phyloP scores from a whole-genome alignment of 1,140 invertebrate species.

The Bombyx mori region DNA sequence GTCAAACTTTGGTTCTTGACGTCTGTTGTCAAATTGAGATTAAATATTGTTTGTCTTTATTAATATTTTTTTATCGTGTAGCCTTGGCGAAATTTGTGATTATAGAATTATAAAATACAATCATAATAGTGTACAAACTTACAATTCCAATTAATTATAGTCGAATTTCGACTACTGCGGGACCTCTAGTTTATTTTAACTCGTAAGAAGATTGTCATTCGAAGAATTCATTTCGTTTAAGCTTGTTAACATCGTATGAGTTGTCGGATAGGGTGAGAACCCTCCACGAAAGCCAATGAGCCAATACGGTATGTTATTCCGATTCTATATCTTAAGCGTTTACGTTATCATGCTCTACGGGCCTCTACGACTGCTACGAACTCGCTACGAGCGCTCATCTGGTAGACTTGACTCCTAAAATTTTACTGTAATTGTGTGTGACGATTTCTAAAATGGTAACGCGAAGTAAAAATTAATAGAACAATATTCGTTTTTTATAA shows the following conservation, averaged over 20 bases:
- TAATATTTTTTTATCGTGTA: too few species aligned
- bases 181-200: conserved; percentile 33
- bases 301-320: conserved; percentile 26
- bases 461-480: too few species aligned
- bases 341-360: conserved; percentile 35
- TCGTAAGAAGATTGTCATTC: conserved; percentile 24
- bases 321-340: conserved; percentile 26
- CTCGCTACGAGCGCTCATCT: conserved; percentile 28
- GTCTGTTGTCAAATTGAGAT: too few species aligned
- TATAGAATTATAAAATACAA: too few species aligned
- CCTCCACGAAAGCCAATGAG: conserved; percentile 36
- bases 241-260: conserved; percentile 18
- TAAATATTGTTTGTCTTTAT: too few species aligned
- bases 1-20: too few species aligned
- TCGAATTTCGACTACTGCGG: too few species aligned
- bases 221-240: too few species aligned
- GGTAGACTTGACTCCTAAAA: neutral
- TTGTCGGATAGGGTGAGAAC: conserved; percentile 47
- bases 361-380: conserved; percentile 30
- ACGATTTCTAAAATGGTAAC: neutral
- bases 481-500: too few species aligned
- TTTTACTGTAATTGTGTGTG: conserved; percentile 9
- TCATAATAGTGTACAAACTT: too few species aligned
- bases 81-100: too few species aligned
- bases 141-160: too few species aligned